Base-by-base conservation (phyloP, 1,140 invertebrate genomes). In the Micrasema longulum region DNA sequence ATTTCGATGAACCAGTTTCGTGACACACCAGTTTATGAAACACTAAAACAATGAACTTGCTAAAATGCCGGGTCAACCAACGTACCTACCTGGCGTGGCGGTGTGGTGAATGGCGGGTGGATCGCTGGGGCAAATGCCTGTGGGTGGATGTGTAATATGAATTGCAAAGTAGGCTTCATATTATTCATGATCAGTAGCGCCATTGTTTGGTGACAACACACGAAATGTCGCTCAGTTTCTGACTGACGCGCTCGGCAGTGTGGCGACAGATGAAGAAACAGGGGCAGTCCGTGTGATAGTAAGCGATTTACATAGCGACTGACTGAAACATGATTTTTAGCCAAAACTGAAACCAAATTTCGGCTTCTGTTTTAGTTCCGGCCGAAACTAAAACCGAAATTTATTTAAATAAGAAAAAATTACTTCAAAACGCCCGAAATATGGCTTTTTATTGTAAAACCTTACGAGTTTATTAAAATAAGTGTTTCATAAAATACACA, bases 121-220 rank as follows among this genome's bases (percentile, higher is more conserved):
- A 41, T 22, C 2, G 36, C 31, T 18, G 38, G n/a, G n/a, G n/a
- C 36, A 22, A 52, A 55, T 43, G 31, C 31, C 67, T 68, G 72
- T 74, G 69, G 72, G 69, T 64, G 35, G 72, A 31, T 50, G 35
- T 26, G 38, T 47, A 50, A 70, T 74, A 71, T 75, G 73, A 71
- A 68, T 75, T 75, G 69, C 69, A 68, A 71, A 75, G 64, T 48
- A 48, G 69, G 31, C 41, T 71, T 74, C 53, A 63, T 70, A 64
- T 72, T 72, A 72, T 72, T 72, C 71, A 72, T 72, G 71, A 66
- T 75, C 73, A 57, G 73, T 75, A 75, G 73, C 73, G 69, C 67
- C 67, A 69, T 69, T 69, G 67, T 69, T 69, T 53, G 67, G 67
- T 53, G 41, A 69, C 52, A 22, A 69, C 67, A 69, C 67, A 62